A percentile compares a stretch with the other conserved stretches of the same genome.
Evolutionary conservation across 1,140 invertebrate genomes (phyloP).

Genomic region (Lethocerus indicus): DNA sequence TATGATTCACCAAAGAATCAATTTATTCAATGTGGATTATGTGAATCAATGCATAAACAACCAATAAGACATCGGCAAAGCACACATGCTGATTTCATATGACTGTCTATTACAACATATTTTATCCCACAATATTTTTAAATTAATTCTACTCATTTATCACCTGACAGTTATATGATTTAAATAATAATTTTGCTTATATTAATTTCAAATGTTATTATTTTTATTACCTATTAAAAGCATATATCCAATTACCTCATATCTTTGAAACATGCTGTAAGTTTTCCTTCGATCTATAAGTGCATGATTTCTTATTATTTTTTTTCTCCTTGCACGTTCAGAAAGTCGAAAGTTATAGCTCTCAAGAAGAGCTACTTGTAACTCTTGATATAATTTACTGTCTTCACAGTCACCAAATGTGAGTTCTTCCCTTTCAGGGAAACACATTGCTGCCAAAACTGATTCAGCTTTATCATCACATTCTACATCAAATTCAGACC

Average conservation of each 20-base stretch:
- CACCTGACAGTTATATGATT: background rate
- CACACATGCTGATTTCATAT: background rate
- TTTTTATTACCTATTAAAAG: slow-evolving; percentile 1
- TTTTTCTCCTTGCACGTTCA: slow-evolving; percentile 51
- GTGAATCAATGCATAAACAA: too few species aligned
- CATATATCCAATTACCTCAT: slow-evolving; percentile 29
- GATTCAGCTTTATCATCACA: slow-evolving; percentile 68
- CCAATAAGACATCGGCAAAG: background rate
- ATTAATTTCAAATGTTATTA: background rate
- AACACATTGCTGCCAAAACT: slow-evolving; percentile 27
- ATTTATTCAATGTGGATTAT: too few species aligned
- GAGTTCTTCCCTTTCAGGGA: background rate
- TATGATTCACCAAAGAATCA: too few species aligned
- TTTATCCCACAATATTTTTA: background rate
- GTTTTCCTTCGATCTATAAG: slow-evolving; percentile 53
- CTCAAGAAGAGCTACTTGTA: slow-evolving; percentile 9
- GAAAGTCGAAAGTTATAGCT: slow-evolving; percentile 47
- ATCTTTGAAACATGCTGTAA: slow-evolving; percentile 39
- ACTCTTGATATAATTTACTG: slow-evolving; percentile 2
- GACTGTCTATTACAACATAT: background rate
- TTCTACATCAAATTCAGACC: slow-evolving; percentile 75
- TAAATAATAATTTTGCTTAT: background rate
- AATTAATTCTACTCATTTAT: background rate
- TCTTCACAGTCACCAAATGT: slow-evolving; percentile 6
- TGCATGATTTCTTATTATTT: slow-evolving; percentile 59